phyloP scores from a whole-genome alignment of 2,797 vertebrate species.

The Leucoraja ocellata region DNA sequence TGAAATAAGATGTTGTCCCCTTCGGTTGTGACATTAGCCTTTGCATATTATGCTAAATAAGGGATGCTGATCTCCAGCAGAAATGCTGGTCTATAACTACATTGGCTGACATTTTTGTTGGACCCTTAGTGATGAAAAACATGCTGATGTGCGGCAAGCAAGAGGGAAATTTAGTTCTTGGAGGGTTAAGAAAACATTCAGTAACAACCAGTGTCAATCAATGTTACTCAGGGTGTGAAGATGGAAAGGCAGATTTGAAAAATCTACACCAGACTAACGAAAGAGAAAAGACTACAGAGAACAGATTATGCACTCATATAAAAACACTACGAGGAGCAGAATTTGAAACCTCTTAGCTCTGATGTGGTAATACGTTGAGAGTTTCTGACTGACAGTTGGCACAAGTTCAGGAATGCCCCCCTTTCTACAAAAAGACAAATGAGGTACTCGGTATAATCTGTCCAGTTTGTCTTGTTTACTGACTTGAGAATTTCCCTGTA shows the following conservation, averaged over 20 bases:
- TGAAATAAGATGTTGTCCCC: not conserved
- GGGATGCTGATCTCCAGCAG: not conserved
- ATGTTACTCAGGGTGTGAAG: not conserved
- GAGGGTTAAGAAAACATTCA: slow-evolving; percentile 37
- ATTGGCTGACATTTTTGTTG: slow-evolving; percentile 7
- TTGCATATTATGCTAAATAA: not conserved
- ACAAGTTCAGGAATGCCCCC: slow-evolving; percentile 25
- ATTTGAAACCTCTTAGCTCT: not conserved
- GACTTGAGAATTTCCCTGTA: not conserved
- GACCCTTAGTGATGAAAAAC: slow-evolving; percentile 19
- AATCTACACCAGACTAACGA: slow-evolving; percentile 29
- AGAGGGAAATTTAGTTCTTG: slow-evolving; percentile 11
- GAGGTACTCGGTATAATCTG: slow-evolving; percentile 3
- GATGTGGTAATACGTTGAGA: not conserved
- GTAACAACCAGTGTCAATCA: slow-evolving; percentile 30
- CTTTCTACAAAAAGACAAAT: slow-evolving; percentile 27
- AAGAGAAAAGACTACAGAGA: slow-evolving; percentile 25
- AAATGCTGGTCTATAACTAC: not conserved
- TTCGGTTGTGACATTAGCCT: not conserved
- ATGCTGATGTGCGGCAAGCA: not conserved
- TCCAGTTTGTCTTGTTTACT: slow-evolving; percentile 23
- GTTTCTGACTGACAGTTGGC: not conserved
- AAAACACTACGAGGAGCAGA: slow-evolving; percentile 6
- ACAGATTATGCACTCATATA: not conserved
- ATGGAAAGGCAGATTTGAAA: slow-evolving; percentile 33